These are phyloP conservation scores for Cephus pulcher DNA, from an alignment of 2,888 invertebrate species.

Conservation along the genomic window DNA sequence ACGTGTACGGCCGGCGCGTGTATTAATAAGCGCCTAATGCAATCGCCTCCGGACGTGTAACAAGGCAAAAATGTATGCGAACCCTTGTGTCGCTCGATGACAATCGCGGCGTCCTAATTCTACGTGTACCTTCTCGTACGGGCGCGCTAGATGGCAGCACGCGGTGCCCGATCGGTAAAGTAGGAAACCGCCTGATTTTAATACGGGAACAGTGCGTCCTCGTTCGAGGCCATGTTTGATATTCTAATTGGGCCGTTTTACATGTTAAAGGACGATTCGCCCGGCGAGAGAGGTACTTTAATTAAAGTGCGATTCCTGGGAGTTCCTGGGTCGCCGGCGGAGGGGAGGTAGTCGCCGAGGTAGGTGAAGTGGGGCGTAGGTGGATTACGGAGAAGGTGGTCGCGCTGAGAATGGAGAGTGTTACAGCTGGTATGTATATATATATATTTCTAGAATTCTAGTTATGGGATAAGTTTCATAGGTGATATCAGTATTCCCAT, in stretches of 20 bases:
- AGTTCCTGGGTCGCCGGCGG: background rate
- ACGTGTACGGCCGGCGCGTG: too few species aligned
- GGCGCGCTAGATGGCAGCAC: background rate
- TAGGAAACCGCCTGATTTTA: background rate
- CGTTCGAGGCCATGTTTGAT: slow-evolving; percentile 51
- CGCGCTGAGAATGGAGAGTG: slow-evolving; percentile 22
- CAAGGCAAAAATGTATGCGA: background rate
- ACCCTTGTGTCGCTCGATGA: background rate
- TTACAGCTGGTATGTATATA: background rate
- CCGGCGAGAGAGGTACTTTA: slow-evolving; percentile 44
- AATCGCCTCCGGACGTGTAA: background rate
- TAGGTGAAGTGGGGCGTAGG: background rate
- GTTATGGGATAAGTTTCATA: background rate
- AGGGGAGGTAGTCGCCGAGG: background rate
- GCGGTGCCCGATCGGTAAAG: background rate
- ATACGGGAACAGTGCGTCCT: slow-evolving; percentile 6
- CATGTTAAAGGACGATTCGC: slow-evolving; percentile 52
- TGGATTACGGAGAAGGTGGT: slow-evolving; percentile 14
- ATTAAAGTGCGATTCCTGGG: slow-evolving; percentile 32
- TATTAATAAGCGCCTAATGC: background rate
- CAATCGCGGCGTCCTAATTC: background rate
- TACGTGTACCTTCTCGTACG: background rate
- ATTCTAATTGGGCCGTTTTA: slow-evolving; percentile 56
- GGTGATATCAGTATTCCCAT: background rate
- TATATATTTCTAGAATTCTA: background rate